Evolutionary conservation across 2,888 invertebrate genomes (phyloP).

Genomic region (Aphrophora alni): DNA sequence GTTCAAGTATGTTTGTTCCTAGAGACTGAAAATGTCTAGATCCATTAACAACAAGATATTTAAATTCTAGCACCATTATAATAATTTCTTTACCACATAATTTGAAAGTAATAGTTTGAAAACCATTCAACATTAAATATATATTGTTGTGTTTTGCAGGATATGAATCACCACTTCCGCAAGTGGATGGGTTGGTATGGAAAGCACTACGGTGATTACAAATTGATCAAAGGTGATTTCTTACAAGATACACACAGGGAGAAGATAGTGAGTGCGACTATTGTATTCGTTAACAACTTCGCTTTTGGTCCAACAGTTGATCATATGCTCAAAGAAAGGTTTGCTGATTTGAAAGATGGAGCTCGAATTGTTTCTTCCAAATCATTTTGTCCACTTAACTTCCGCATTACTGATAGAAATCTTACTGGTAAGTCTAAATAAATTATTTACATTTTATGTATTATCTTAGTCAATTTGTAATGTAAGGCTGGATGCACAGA

Average conservation of each 20-base stretch:
- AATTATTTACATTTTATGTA: too few relatives aligned
- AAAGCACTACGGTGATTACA: constrained; percentile 90
- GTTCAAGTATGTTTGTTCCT: too few relatives aligned
- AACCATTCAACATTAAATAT: too few relatives aligned
- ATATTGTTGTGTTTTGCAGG: too few relatives aligned
- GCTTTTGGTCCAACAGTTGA: constrained; percentile 98
- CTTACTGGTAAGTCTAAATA: constrained; percentile 71
- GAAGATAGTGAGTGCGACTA: constrained; percentile 90
- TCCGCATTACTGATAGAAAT: constrained; percentile 97
- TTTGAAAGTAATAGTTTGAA: too few relatives aligned
- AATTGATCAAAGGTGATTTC: constrained; percentile 94
- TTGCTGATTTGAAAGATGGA: constrained; percentile 94
- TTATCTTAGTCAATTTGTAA: too few relatives aligned
- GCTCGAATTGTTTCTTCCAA: constrained; percentile 98
- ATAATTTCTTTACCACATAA: too few relatives aligned
- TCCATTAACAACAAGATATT: too few relatives aligned
- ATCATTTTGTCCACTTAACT: constrained; percentile 98
- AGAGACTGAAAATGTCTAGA: too few relatives aligned
- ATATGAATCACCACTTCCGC: constrained; percentile 89
- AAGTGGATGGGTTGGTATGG: constrained; percentile 99
- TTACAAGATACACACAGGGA: constrained; percentile 90
- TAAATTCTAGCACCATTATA: too few relatives aligned
- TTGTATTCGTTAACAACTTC: constrained; percentile 99
- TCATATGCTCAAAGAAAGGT: constrained; percentile 94
- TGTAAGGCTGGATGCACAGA: too few relatives aligned